A percentile compares a stretch with the other conserved stretches of the same genome.
These are phyloP conservation scores for Vanacampus margaritifer DNA, from an alignment of 2,113 vertebrate genomes.

Conservation along the genomic window DNA sequence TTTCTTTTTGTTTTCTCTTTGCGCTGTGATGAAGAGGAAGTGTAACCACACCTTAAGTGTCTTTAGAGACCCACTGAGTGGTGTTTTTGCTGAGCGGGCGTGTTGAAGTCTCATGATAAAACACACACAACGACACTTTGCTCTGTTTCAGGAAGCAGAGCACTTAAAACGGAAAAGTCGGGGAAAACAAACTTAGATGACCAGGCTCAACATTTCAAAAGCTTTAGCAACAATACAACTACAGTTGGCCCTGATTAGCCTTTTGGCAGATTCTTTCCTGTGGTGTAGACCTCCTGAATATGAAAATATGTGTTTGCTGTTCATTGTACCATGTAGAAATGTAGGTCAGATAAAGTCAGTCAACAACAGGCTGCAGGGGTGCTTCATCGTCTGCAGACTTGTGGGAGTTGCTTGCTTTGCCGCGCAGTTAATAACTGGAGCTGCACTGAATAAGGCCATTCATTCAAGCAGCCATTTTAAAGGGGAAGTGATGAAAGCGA, in stretches of 20 bases:
- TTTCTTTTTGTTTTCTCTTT: neutral
- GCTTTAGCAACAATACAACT: neutral
- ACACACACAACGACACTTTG: neutral
- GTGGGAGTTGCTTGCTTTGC: neutral
- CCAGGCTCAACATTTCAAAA: neutral
- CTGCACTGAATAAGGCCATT: neutral
- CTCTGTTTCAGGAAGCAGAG: neutral
- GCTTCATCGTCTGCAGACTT: neutral
- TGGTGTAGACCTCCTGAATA: neutral
- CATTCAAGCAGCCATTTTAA: neutral
- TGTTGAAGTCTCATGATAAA: constrained; percentile 4
- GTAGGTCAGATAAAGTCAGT: neutral
- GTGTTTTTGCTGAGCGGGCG: neutral
- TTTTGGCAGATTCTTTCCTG: constrained; percentile 2
- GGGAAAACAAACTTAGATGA: constrained; percentile 1
- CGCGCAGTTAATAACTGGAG: neutral
- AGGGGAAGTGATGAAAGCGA: neutral
- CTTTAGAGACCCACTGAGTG: neutral
- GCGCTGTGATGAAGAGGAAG: neutral
- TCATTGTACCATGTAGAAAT: neutral
- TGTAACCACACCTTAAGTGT: neutral
- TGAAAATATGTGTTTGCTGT: neutral
- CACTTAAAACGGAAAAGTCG: neutral
- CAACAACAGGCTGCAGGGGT: neutral
- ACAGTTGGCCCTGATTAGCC: neutral